Evolutionary conservation across 2,888 invertebrate species (phyloP), one percentile per base, ranked within the genome.

Genomic region (Linhomoeus sp.): DNA sequence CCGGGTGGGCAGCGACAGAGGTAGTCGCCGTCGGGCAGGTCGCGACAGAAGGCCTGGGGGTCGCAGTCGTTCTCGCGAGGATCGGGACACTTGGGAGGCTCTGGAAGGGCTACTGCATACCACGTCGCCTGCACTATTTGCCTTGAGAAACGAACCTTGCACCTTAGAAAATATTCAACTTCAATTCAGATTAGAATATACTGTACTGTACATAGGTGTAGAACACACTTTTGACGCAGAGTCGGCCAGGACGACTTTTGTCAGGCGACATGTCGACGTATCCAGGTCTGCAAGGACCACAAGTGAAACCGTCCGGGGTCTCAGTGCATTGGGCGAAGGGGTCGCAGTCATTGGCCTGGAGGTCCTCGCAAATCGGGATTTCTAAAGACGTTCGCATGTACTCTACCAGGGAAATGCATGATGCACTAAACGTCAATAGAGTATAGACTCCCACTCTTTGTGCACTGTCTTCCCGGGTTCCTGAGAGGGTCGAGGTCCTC

Each of bases 221-320:
- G n/a, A n/a, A n/a, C 24, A 3, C 17, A 41, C 41, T 3, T 2
- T 3, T n/a, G 17, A 5, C 22, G 40, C 62, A 62, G 19, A 62
- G 50, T 35, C 62, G 48, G 17, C 62, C 62, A 7, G 62, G 61
- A 17, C 55, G 48, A 15, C 26, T 24, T 26, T 49, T 50, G 46
- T 59, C 56, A 2, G 60, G 61, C 14, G 56, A 58, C 44, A 60
- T 55, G 66, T 82, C 81, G 0, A 75, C 73, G 65, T 72, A 81
- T 2, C 79, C 85, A 65, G 84, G 82, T 45, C 76, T 75, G 60
- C 88, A 87, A n/a, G n/a, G n/a, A 55, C 81, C 80, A 66, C 88
- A 88, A 0, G 84, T 82, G 66, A 83, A 88, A 37, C 56, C 49
- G 40, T 51, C 49, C 7, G 20, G 25, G 17, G 50, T 50, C 43